These are phyloP conservation scores for Gisinianus flammeolus DNA, from an alignment of 2,888 invertebrate genomes.

Conservation along the genomic window DNA sequence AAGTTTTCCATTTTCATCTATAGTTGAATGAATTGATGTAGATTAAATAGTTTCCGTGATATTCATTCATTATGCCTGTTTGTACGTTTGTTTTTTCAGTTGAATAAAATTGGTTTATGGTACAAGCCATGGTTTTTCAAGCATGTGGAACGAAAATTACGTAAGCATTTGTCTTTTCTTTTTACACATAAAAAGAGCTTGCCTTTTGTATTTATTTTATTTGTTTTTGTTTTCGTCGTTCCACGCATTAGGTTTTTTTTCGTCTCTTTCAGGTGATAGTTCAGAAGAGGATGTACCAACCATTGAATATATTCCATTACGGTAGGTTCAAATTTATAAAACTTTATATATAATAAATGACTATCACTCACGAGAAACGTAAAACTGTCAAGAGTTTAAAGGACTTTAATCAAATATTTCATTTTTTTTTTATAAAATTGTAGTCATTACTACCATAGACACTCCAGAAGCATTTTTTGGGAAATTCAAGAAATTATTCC, in stretches of 20 bases:
- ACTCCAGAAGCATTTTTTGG: slow-evolving; percentile 82
- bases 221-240: no score
- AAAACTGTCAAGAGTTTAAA: background rate
- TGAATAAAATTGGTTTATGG: slow-evolving; percentile 77
- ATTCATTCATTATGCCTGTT: background rate
- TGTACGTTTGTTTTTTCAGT: slow-evolving; percentile 62
- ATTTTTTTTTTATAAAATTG: no score
- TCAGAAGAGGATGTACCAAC: no score
- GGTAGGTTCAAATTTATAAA: no score
- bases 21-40: background rate
- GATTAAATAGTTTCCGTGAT: background rate
- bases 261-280: slow-evolving; percentile 63
- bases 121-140: slow-evolving; percentile 85
- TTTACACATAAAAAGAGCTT: no score
- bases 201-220: no score
- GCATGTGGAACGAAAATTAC: slow-evolving; percentile 74
- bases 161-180: no score
- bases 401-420: no score
- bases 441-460: slow-evolving; percentile 80
- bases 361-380: background rate
- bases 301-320: slow-evolving; percentile 75
- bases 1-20: slow-evolving; percentile 13
- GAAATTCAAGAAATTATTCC: slow-evolving; percentile 82
- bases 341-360: no score
- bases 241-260: no score